Base-by-base conservation (phyloP, 2,888 invertebrate species). In the Hipparchia sbordonii region DNA sequence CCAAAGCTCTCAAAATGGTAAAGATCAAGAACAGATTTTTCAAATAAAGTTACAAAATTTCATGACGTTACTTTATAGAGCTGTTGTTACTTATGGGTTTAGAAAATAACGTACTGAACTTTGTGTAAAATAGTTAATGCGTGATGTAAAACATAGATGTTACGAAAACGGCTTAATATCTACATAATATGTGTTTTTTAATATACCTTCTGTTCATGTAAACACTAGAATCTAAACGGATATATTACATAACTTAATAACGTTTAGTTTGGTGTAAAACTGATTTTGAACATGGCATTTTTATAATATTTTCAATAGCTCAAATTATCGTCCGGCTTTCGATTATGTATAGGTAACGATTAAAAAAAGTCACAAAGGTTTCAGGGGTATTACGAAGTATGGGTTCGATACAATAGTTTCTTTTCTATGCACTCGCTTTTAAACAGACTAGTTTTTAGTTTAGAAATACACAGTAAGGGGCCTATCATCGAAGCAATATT, bases 271-370 rank as follows among this genome's bases (percentile, higher is more conserved):
- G 67, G 57, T 57, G 46, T 61, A 60, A 60, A 33, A 60, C 39
- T 39, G 12, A 65, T 39, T 67, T 39, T 45, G 56, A 56, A 67
- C 52, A 67, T 45, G 54, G 45, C 56, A 51, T 6, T n/a, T 46
- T 23, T 63, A 61, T 46, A 7, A 9, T 10, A 51, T 48, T 51
- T 60, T 63, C 9, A 63, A 9, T 63, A 23, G 46, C 9, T 10
- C 63, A 63, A 63, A 13, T 51, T 10, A 63, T 61, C 61, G 46
- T 13, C 66, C 72, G 66, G 69, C 69, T 66, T 56, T 66, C 6
- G 60, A 71, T 72, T 48, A 74, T 48, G 51, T 48, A 67, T 23
- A 39, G 39, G 39, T 39, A 57, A 46, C 13, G 48, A 3, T 62
- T 62, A 61, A 13, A 62, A 46, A 45, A 60, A 60, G n/a, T 45